Evolutionary conservation across 23 tunicate species (phyloP).

Genomic region (Aplidium turbinatum): DNA sequence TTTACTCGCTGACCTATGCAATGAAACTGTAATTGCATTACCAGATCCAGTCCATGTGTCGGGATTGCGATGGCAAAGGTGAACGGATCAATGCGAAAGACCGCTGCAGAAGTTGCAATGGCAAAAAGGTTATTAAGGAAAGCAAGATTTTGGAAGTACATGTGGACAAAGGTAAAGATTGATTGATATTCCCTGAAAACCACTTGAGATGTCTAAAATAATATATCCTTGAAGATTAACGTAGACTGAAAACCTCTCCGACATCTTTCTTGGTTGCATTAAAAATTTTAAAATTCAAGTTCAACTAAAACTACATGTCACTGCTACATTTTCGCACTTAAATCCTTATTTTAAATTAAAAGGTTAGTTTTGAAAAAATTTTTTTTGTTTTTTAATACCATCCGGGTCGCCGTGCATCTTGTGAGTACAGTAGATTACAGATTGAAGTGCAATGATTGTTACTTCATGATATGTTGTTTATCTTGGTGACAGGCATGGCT

Average conservation of each 20-base stretch:
- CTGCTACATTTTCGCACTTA: neutral
- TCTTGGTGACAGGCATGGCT: slow-evolving; percentile 58
- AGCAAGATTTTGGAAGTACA: slow-evolving; percentile 91
- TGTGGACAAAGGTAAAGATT: slow-evolving; percentile 76
- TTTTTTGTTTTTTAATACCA: neutral
- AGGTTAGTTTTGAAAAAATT: neutral
- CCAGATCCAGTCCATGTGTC: slow-evolving; percentile 90
- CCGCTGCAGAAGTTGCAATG: slow-evolving; percentile 86
- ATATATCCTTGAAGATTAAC: too few relatives aligned
- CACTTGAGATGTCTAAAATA: too few relatives aligned
- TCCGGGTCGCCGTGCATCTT: too few relatives aligned
- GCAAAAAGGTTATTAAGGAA: slow-evolving; percentile 78
- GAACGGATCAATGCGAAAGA: slow-evolving; percentile 93
- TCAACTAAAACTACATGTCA: too few relatives aligned
- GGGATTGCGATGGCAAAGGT: slow-evolving; percentile 96
- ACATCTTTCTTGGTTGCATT: too few relatives aligned
- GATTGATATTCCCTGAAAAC: too few relatives aligned
- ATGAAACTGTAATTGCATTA: too few relatives aligned
- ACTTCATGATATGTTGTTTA: neutral
- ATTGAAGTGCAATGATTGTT: neutral
- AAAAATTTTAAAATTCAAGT: too few relatives aligned
- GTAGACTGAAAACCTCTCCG: too few relatives aligned
- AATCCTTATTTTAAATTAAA: neutral
- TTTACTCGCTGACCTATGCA: too few relatives aligned
- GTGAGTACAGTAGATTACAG: neutral